Evolutionary conservation across 2,113 vertebrate species (phyloP).

Genomic region (Cyrtonyx montezumae): DNA sequence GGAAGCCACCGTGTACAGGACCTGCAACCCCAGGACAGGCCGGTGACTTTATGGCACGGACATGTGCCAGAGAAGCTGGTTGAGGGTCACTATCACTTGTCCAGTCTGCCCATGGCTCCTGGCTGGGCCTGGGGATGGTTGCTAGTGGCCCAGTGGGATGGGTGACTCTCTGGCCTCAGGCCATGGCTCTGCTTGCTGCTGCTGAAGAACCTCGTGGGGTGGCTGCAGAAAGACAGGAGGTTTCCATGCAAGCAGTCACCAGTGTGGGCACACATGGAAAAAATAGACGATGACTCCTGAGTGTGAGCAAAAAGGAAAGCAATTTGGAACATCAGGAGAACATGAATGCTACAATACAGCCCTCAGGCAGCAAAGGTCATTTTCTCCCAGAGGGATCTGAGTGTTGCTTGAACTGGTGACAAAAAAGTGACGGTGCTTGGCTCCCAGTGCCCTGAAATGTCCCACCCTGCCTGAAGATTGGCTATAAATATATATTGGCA

Average conservation of each 20-base stretch:
- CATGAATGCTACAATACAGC: background rate
- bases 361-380: background rate
- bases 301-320: background rate
- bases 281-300: background rate
- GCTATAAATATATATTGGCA: background rate
- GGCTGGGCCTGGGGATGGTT: background rate
- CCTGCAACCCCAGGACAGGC: background rate
- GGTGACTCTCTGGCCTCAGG: background rate
- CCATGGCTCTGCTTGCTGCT: accelerated
- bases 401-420: background rate
- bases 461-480: background rate
- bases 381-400: background rate
- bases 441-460: background rate
- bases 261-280: accelerated
- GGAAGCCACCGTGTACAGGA: background rate
- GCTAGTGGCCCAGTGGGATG: accelerated
- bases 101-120: accelerated
- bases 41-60: background rate
- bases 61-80: background rate
- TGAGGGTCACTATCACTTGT: background rate
- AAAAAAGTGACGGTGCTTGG: background rate
- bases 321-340: background rate
- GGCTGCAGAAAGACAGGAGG: background rate
- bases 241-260: background rate
- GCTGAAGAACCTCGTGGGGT: background rate